Evolutionary conservation across 2,888 invertebrate species (phyloP).

Genomic region (Brenthis hecate): DNA sequence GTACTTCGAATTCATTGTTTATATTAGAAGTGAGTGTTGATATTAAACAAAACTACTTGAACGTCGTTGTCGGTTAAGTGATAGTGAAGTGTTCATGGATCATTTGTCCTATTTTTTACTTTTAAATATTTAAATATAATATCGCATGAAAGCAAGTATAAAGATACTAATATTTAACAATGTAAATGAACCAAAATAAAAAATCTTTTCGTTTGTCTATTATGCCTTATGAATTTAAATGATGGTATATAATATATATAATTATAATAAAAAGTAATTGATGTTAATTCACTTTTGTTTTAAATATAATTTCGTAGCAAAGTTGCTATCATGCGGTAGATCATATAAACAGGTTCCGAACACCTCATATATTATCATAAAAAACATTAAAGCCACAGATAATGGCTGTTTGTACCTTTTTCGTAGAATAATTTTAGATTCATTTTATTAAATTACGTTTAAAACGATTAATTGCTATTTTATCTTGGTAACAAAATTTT

Average conservation of each 20-base stretch:
- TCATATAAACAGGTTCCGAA: slow-evolving; percentile 36
- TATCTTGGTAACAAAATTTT: not conserved
- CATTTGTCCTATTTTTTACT: slow-evolving; percentile 14
- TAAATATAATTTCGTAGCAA: slow-evolving; percentile 34
- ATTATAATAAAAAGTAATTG: too few species aligned
- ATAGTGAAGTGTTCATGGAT: slow-evolving; percentile 11
- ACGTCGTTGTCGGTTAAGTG: slow-evolving; percentile 29
- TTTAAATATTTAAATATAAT: slow-evolving; percentile 3
- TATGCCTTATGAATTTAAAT: too few species aligned
- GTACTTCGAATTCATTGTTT: slow-evolving; percentile 17
- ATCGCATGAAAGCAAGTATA: not conserved
- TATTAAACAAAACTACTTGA: slow-evolving; percentile 29
- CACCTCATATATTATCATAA: slow-evolving; percentile 33
- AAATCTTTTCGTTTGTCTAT: too few species aligned
- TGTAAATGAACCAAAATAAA: too few species aligned
- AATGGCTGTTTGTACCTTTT: slow-evolving; percentile 35
- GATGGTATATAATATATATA: too few species aligned
- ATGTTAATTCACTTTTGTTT: slow-evolving; percentile 13
- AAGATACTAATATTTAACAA: not conserved
- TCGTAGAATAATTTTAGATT: slow-evolving; percentile 24
- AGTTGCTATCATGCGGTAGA: slow-evolving; percentile 29
- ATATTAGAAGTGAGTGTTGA: slow-evolving; percentile 18
- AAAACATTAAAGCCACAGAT: slow-evolving; percentile 27
- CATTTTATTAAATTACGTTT: slow-evolving; percentile 20
- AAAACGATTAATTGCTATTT: slow-evolving; percentile 5